phyloP scores from a whole-genome alignment of 2,113 vertebrate species.

The Aegotheles bennettii region DNA sequence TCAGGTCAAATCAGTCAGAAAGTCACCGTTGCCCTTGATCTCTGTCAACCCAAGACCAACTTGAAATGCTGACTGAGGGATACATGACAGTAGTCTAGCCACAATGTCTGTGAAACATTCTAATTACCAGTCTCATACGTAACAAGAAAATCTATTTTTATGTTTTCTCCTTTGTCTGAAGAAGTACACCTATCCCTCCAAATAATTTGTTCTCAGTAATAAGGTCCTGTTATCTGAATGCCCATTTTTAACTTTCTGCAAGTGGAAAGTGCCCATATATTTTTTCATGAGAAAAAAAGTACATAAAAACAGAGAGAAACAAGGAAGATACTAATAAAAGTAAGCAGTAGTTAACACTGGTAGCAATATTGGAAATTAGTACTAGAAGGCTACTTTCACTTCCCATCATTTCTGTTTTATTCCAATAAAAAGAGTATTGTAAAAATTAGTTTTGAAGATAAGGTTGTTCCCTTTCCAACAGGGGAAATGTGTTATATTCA shows the following conservation, averaged over 20 bases:
- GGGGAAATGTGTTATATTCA: background rate
- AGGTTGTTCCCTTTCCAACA: background rate
- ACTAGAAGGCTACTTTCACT: background rate
- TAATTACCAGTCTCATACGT: background rate
- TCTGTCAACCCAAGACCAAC: background rate
- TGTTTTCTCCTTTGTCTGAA: background rate
- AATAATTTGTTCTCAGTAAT: background rate
- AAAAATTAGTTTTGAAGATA: background rate
- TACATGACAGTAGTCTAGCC: background rate
- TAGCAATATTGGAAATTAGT: background rate
- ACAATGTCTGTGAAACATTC: background rate
- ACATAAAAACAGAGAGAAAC: background rate
- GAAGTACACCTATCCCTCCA: background rate
- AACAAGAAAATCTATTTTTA: background rate
- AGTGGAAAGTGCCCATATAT: background rate
- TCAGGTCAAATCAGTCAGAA: background rate
- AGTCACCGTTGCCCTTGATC: background rate
- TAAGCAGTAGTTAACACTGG: background rate
- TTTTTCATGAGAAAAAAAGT: background rate
- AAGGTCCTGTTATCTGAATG: background rate
- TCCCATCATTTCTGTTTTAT: background rate
- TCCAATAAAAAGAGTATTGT: background rate
- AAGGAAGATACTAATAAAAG: background rate
- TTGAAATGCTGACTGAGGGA: background rate
- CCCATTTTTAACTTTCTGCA: background rate